phyloP scores from a whole-genome alignment of 2,888 invertebrate genomes.

The Leptopterna dolabrata region DNA sequence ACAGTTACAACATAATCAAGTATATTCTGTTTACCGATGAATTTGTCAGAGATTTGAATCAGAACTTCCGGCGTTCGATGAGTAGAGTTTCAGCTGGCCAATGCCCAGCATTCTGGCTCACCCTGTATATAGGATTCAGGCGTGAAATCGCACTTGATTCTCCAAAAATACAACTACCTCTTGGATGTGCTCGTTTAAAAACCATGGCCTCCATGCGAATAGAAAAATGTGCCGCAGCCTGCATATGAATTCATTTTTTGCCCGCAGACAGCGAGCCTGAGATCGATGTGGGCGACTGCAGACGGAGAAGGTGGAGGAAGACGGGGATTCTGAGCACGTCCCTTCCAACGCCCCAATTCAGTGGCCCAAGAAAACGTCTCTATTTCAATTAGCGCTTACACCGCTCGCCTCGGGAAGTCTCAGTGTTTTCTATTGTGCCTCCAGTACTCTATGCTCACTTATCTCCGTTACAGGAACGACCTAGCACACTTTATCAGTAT shows the following conservation, averaged over 20 bases:
- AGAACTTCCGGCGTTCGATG: no score
- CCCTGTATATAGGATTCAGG: no score
- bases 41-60: no score
- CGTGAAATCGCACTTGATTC: no score
- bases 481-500: background rate
- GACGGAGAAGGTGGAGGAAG: background rate
- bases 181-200: no score
- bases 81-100: no score
- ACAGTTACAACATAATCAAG: no score
- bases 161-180: no score
- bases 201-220: no score
- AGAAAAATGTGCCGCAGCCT: no score
- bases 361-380: constrained; percentile 45
- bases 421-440: constrained; percentile 41
- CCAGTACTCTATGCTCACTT: constrained; percentile 31
- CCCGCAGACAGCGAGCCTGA: background rate
- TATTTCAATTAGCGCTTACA: constrained; percentile 42
- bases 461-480: constrained; percentile 22
- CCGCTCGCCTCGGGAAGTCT: background rate
- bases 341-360: constrained; percentile 21
- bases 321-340: constrained; percentile 34
- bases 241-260: background rate
- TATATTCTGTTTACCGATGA: no score
- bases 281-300: background rate
- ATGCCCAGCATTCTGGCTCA: no score